Conservation (phyloP, 2,113 vertebrate species). For the Excalfactoria chinensis region DNA sequence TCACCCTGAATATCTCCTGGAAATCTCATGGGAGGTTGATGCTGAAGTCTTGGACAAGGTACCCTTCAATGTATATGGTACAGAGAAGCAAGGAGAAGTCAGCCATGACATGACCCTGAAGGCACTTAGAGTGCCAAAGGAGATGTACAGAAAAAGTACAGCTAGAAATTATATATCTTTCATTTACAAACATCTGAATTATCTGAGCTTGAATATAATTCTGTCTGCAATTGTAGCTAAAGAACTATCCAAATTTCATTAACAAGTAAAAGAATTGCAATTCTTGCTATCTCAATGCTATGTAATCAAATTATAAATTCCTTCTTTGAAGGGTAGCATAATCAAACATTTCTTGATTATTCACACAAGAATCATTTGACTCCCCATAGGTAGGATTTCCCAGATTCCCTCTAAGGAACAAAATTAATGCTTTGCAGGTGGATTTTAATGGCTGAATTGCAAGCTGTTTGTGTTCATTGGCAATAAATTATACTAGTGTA, state of each 20-base stretch:
- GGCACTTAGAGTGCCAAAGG: not conserved
- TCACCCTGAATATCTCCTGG: rapidly evolving
- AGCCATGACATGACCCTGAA: not conserved
- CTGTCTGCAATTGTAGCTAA: not conserved
- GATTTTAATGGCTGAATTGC: conserved; percentile 34
- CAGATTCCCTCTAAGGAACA: not conserved
- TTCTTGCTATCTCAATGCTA: not conserved
- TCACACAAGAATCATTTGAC: not conserved
- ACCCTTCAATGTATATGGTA: rapidly evolving
- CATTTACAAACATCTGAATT: not conserved
- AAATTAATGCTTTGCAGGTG: conserved; percentile 44
- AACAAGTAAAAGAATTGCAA: not conserved
- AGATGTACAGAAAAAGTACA: not conserved
- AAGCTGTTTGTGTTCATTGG: conserved; percentile 7
- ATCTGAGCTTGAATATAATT: not conserved
- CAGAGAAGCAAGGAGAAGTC: not conserved
- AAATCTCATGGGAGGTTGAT: not conserved
- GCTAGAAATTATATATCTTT: not conserved
- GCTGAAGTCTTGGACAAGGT: not conserved
- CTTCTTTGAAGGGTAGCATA: not conserved
- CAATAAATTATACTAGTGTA: not conserved
- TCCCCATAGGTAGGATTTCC: conserved; percentile 19
- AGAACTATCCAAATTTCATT: not conserved
- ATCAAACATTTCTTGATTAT: conserved; percentile 12
- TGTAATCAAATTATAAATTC: not conserved